Evolutionary conservation across 2,113 vertebrate species (phyloP), one percentile per base, ranked within the genome.

Genomic region (Cricetomys ansorgei): DNA sequence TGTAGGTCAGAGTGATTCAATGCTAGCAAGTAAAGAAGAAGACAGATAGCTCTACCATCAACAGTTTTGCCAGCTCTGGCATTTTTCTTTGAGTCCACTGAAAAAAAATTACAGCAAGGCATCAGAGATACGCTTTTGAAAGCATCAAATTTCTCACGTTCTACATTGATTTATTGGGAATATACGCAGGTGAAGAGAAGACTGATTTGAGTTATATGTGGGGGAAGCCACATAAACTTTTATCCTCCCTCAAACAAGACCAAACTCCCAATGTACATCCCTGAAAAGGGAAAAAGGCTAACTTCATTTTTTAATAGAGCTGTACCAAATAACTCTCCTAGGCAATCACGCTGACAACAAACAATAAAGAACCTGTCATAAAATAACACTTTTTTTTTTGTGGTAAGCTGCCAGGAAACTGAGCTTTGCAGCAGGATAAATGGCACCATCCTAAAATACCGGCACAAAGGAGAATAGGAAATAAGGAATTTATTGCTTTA

Each of bases 351-450:
- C 77, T 95, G 97, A 96, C 96, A 98, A 75, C 77, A 93, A 96
- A 89, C 93, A 97, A 88, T 98, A 98, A 98, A 98, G 64, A 96
- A 97, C 55, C 45, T 90, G 85, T 97, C 95, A 96, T 95, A 96
- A 98, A 98, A 85, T 93, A 92, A 65, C 57, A 40, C 64, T 15
- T 94, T 93, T 96, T 97, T 97, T 93, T 96, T 97, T 97, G 91
- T 93, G 84, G 89, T 67, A 85, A 55, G 69, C 73, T 96, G 96
- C 53, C 97, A 94, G 84, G 79, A 96, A 98, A 87, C 31, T 76
- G 29, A 95, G 93, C 70, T 98, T 93, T 96, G 92, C 94, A 69
- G 21, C 2, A 87, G 94, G 91, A 98, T 96, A 97, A 98, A 98
- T 95, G 94, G 69, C 91, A 64, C 48, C 67, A 34, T 97, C 81